Percentiles rank a stretch among this genome's conserved stretches.
These are phyloP conservation scores for Bradypus variegatus DNA, from an alignment of 2,797 vertebrate species.

Conservation along the genomic window DNA sequence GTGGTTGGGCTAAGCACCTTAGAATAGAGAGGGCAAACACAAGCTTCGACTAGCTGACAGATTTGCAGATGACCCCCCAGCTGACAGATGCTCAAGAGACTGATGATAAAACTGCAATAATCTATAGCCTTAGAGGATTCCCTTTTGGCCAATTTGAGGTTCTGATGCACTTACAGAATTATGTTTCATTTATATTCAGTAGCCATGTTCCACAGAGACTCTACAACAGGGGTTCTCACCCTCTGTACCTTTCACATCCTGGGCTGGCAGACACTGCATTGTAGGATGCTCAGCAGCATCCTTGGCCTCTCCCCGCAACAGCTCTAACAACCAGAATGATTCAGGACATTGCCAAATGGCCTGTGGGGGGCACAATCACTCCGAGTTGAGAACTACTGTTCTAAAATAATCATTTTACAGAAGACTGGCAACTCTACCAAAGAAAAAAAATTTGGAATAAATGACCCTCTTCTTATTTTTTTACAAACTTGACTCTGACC, in stretches of 20 bases:
- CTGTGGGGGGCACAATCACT: neutral
- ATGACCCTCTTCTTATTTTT: neutral
- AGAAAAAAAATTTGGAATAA: neutral
- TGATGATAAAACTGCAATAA: neutral
- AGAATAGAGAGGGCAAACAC: neutral
- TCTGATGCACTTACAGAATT: neutral
- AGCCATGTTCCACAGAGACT: neutral
- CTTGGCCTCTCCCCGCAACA: neutral
- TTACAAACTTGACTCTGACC: neutral
- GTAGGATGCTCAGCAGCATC: neutral
- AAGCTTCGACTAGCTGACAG: neutral
- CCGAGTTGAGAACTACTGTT: neutral
- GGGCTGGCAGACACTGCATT: neutral
- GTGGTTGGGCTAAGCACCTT: neutral
- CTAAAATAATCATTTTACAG: neutral
- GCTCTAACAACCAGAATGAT: neutral
- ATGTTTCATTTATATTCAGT: neutral
- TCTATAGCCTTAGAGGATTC: fast-evolving
- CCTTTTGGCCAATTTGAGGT: neutral
- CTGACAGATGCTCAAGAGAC: neutral
- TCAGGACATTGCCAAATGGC: neutral
- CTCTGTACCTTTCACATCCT: neutral
- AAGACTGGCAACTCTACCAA: neutral
- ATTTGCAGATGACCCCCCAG: neutral
- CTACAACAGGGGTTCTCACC: neutral